phyloP scores from a whole-genome alignment of 2,888 invertebrate species.

The Scaptomyza parva region DNA sequence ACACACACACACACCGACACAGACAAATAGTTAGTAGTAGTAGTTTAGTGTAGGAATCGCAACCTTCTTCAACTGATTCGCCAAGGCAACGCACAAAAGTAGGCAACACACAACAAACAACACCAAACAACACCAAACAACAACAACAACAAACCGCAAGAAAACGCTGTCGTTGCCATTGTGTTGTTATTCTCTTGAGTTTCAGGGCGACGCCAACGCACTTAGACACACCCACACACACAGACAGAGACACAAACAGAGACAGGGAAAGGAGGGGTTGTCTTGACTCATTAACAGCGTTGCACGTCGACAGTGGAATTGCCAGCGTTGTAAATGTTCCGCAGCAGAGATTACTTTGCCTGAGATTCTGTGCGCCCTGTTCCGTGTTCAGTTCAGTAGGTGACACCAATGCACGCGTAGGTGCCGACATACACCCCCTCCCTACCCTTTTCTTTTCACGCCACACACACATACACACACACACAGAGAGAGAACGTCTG shows the following conservation, averaged over 20 bases:
- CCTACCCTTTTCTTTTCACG: too few relatives aligned
- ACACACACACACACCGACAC: too few relatives aligned
- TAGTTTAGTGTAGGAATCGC: slow-evolving; percentile 3
- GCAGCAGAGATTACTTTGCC: slow-evolving; percentile 71
- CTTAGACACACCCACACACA: slow-evolving; percentile 48
- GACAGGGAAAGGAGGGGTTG: not conserved
- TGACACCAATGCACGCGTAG: slow-evolving; percentile 69
- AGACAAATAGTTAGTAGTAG: not conserved
- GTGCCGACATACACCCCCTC: slow-evolving; percentile 34
- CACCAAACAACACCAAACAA: slow-evolving; percentile 58
- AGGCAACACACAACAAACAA: slow-evolving; percentile 62
- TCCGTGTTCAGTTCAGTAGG: slow-evolving; percentile 69
- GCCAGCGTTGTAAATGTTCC: slow-evolving; percentile 45
- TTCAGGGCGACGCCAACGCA: slow-evolving; percentile 60
- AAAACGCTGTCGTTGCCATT: slow-evolving; percentile 41
- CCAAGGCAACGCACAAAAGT: slow-evolving; percentile 57
- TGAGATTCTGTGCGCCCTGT: slow-evolving; percentile 37
- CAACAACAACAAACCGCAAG: slow-evolving; percentile 35
- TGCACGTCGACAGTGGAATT: slow-evolving; percentile 20
- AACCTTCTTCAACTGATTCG: slow-evolving; percentile 14
- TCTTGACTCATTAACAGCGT: slow-evolving; percentile 74
- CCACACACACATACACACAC: slow-evolving; percentile 1
- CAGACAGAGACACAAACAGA: slow-evolving; percentile 2
- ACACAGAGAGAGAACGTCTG: slow-evolving; percentile 62
- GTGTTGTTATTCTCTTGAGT: slow-evolving; percentile 52